A percentile compares a stretch with the other conserved stretches of the same genome.
phyloP scores from a whole-genome alignment of 1,140 invertebrate genomes.

The Sitobion miscanthi region DNA sequence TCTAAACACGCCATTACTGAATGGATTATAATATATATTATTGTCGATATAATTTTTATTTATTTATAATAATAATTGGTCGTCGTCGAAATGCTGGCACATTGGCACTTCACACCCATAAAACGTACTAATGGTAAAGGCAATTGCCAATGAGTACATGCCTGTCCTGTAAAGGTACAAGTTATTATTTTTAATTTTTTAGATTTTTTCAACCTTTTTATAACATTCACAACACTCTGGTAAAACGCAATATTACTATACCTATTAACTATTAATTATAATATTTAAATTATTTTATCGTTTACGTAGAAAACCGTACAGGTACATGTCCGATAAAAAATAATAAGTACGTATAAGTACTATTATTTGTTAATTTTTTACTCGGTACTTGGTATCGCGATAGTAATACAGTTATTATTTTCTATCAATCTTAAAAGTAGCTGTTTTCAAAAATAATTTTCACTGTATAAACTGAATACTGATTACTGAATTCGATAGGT shows the following conservation, averaged over 20 bases:
- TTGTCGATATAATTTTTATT: no score
- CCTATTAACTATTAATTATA: not conserved
- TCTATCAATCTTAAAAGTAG: not conserved
- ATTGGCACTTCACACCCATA: no score
- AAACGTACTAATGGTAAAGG: no score
- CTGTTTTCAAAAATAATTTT: not conserved
- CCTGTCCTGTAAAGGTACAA: no score
- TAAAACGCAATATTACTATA: not conserved
- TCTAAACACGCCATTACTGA: no score
- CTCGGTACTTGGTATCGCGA: not conserved
- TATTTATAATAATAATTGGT: no score
- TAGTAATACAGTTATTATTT: not conserved
- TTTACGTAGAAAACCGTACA: not conserved
- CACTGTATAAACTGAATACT: not conserved
- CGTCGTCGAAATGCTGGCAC: no score
- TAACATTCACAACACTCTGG: not conserved
- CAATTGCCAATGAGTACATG: no score
- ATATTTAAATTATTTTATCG: not conserved
- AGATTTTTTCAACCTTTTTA: not conserved
- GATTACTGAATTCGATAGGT: not conserved
- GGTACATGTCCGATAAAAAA: not conserved
- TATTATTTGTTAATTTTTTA: not conserved
- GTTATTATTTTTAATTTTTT: not conserved
- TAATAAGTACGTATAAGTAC: not conserved
- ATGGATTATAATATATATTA: no score